Percentiles rank a stretch among this genome's conserved stretches.
Evolutionary conservation across 2,888 invertebrate genomes (phyloP).

Genomic region (Lepidochitona cinerea): DNA sequence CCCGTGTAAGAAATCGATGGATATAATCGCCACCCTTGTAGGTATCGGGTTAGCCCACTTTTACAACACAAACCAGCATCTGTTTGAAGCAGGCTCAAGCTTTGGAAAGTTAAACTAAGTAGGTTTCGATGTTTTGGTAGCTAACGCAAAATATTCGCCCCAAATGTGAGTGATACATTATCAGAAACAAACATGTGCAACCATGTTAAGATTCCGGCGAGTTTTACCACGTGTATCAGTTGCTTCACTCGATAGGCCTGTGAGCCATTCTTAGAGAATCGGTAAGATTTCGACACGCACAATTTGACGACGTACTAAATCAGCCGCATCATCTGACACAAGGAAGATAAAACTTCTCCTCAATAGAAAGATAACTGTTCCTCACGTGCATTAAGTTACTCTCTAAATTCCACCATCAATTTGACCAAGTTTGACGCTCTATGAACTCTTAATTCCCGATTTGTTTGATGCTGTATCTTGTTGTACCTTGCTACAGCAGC

Average conservation of each 20-base stretch:
- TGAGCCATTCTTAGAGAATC: neutral
- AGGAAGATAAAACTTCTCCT: neutral
- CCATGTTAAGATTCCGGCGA: neutral
- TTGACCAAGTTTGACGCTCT: too few relatives aligned
- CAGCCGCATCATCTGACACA: neutral
- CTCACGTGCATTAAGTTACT: constrained; percentile 2
- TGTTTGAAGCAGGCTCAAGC: too few relatives aligned
- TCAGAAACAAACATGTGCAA: neutral
- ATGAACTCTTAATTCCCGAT: too few relatives aligned
- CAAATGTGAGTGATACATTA: neutral
- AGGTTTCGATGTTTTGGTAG: neutral
- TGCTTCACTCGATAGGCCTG: neutral
- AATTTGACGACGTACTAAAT: neutral
- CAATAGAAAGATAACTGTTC: neutral
- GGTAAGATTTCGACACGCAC: neutral
- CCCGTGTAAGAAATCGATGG: neutral
- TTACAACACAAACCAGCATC: too few relatives aligned
- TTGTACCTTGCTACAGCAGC: neutral
- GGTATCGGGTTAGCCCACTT: too few relatives aligned
- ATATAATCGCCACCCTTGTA: neutral
- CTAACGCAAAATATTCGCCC: neutral
- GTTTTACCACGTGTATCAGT: neutral
- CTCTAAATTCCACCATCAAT: neutral
- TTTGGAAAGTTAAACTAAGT: too few relatives aligned
- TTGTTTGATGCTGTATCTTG: too few relatives aligned